Evolutionary conservation across 2,888 invertebrate genomes (phyloP), one percentile per base, ranked within the genome.

Genomic region (Galerucella calmariensis): DNA sequence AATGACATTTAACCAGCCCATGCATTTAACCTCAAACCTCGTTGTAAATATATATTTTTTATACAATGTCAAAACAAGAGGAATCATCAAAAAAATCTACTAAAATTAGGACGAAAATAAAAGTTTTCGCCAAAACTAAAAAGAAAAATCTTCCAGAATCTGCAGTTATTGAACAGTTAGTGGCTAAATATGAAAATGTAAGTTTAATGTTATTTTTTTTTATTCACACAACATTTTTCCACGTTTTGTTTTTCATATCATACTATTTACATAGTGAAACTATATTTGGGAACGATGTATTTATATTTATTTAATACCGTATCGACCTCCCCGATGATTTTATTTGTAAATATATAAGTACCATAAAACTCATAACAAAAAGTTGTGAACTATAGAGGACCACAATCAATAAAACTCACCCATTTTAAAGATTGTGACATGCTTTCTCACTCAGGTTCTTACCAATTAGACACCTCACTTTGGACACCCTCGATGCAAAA

Each of bases 71-170:
- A 56, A 56, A 56, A 20, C 56, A 56, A 56, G 56, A 56, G 11
- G 10, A 56, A 56, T 41, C 35, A 1, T 51, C 51, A 0, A n/a
- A 51, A 51, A 51, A 51, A 51, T 20, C 56, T 56, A 56, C n/a
- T 20, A 56, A 56, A 72, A 80, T 76, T 53, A 83, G 84, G 72
- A 77, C 79, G 27, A 86, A 86, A 82, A 81, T 86, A 24, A 84
- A 85, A 75, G 78, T 84, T n/a, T 86, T 81, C 76, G 80, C 82
- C 12, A 85, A 85, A 69, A 85, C 83, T 76, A 84, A 83, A 72
- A 84, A 83, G 68, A 59, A 79, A 35, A 73, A 78, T 8, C 79
- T 81, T 14, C 79, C 84, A 46, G 86, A 85, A 75, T 75, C 77
- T 41, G 78, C 77, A 27, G 62, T 82, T 46, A 86, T 87, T 68